Conservation (phyloP, 2,888 invertebrate species). For the Melanchra persicariae region DNA sequence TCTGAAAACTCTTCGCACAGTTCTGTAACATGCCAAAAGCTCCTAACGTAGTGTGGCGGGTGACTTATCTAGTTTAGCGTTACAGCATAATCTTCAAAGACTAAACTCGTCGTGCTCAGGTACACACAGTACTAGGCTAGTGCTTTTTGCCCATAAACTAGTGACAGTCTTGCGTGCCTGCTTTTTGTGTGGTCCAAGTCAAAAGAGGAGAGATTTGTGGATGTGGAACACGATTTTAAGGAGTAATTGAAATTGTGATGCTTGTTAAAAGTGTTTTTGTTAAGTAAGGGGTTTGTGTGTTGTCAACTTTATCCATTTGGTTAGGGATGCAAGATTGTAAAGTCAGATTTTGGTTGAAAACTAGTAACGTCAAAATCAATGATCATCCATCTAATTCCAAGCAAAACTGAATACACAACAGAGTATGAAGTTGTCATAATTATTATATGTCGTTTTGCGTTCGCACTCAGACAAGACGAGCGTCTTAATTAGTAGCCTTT, state of each 20-base stretch:
- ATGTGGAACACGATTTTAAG: neutral
- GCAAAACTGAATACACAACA: neutral
- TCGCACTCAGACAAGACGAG: no score
- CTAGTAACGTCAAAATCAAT: no score
- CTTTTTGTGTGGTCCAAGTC: constrained; percentile 63
- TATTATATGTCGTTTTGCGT: no score
- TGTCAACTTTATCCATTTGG: no score
- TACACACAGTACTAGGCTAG: constrained; percentile 72
- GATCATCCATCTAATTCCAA: no score
- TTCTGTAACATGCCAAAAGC: constrained; percentile 43
- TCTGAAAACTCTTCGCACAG: constrained; percentile 30
- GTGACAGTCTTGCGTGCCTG: constrained; percentile 82
- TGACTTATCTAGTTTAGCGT: constrained; percentile 64
- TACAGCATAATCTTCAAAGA: constrained; percentile 75
- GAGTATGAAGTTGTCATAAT: neutral
- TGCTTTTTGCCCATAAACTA: constrained; percentile 81
- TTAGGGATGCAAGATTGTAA: neutral
- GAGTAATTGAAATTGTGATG: neutral
- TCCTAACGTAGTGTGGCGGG: constrained; percentile 49
- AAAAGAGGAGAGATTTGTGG: constrained; percentile 19
- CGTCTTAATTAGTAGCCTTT: no score
- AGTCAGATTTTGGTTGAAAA: neutral
- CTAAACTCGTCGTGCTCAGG: constrained; percentile 66
- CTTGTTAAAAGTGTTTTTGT: neutral
- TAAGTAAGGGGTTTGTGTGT: neutral